Evolutionary conservation across 2,797 vertebrate genomes (phyloP).

Genomic region (Ctenochaetus hawaiiensis): DNA sequence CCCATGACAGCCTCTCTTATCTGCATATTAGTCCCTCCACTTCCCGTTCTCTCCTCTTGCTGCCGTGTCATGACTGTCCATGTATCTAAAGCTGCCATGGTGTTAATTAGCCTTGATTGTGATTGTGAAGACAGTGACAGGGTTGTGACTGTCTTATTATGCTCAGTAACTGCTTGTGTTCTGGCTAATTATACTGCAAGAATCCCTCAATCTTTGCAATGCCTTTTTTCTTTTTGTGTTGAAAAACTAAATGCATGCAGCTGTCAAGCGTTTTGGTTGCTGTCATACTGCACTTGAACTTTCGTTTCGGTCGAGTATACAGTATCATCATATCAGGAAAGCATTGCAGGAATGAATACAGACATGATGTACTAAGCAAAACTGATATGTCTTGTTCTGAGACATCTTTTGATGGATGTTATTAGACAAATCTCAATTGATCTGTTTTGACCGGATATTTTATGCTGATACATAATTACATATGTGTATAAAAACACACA

Average conservation of each 20-base stretch:
- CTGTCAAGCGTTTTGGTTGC: not conserved
- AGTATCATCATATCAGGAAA: not conserved
- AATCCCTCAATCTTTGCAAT: not conserved
- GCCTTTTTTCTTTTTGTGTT: not conserved
- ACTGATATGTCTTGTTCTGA: not conserved
- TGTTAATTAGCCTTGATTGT: constrained; percentile 70
- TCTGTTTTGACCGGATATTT: not conserved
- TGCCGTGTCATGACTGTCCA: constrained; percentile 48
- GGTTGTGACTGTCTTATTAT: constrained; percentile 36
- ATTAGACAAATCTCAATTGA: not conserved
- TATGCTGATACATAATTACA: not conserved
- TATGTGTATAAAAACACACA: too few species aligned
- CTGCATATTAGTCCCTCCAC: constrained; percentile 48
- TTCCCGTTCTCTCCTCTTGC: constrained; percentile 25
- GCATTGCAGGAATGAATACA: not conserved
- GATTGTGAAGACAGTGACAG: constrained; percentile 54
- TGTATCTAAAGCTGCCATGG: constrained; percentile 53
- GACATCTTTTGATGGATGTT: constrained; percentile 8
- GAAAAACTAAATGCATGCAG: not conserved
- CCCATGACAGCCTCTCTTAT: constrained; percentile 31
- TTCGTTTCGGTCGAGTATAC: not conserved
- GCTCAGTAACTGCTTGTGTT: constrained; percentile 19
- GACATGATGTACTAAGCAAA: not conserved
- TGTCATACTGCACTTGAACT: not conserved
- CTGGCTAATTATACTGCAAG: constrained; percentile 12